A percentile compares a stretch with the other conserved stretches of the same genome.
These are phyloP conservation scores for Oxyteleia sp. DNA, from an alignment of 2,888 invertebrate species.

Conservation along the genomic window DNA sequence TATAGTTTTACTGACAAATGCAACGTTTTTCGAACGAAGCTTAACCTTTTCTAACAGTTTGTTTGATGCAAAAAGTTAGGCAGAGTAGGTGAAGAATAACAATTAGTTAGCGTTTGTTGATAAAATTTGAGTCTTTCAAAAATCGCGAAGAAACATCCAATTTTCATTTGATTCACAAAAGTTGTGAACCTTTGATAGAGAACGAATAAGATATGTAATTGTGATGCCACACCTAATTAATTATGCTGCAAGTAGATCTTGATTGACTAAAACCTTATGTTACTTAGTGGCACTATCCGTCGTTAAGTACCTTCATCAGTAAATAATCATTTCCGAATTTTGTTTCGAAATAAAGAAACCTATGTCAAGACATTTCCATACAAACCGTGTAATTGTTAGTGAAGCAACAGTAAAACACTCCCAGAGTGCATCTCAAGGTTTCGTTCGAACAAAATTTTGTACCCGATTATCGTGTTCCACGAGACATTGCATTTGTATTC, in stretches of 20 bases:
- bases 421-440: constrained; percentile 23
- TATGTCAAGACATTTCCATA: constrained; percentile 22
- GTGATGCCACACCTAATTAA: constrained; percentile 7
- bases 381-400: constrained; percentile 3
- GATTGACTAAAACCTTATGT: constrained; percentile 8
- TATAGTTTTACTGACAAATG: not conserved
- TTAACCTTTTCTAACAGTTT: no score
- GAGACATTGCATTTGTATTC: constrained; percentile 12
- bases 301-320: constrained; percentile 33
- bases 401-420: no score
- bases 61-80: no score
- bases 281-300: constrained; percentile 31
- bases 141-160: no score
- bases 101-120: no score
- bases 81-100: no score
- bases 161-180: no score
- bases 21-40: no score
- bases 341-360: constrained; percentile 16
- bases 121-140: no score
- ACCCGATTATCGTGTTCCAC: constrained; percentile 14
- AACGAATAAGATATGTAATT: no score
- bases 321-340: constrained; percentile 1
- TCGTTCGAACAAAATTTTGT: not conserved
- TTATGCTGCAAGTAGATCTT: constrained; percentile 20
- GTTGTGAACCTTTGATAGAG: no score